Evolutionary conservation across 2,113 vertebrate genomes (phyloP).

Genomic region (Paradisaea rubra): DNA sequence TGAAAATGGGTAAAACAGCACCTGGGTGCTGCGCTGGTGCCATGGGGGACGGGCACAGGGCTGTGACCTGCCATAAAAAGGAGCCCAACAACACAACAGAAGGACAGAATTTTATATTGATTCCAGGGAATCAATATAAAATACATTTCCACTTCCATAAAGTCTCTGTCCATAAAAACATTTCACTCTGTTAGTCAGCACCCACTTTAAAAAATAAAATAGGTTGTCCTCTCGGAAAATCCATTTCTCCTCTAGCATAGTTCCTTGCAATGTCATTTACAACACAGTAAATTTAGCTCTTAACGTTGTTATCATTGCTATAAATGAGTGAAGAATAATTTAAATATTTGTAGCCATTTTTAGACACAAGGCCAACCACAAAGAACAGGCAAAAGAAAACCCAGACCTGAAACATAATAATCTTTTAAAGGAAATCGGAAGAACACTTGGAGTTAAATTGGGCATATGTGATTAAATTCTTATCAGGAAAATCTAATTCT

Average conservation of each 20-base stretch:
- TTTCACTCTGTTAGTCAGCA: neutral
- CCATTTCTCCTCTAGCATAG: neutral
- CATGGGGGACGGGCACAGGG: neutral
- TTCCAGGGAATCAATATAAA: neutral
- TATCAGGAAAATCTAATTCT: neutral
- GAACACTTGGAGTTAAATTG: neutral
- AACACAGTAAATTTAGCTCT: neutral
- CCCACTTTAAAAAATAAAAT: neutral
- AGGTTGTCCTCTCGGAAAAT: neutral
- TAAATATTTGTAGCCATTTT: neutral
- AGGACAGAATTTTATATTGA: neutral
- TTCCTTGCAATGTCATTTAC: neutral
- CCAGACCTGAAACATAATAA: neutral
- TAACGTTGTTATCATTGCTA: neutral
- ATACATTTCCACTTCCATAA: neutral
- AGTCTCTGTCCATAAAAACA: neutral
- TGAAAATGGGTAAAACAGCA: neutral
- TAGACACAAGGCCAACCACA: neutral
- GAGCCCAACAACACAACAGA: accelerated
- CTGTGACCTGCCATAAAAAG: no score
- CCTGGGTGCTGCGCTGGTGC: neutral
- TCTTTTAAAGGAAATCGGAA: neutral
- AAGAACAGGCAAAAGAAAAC: neutral
- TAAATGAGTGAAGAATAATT: constrained; percentile 22
- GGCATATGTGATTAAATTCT: neutral